phyloP scores from a whole-genome alignment of 2,888 invertebrate genomes.

The Julus scanicus region DNA sequence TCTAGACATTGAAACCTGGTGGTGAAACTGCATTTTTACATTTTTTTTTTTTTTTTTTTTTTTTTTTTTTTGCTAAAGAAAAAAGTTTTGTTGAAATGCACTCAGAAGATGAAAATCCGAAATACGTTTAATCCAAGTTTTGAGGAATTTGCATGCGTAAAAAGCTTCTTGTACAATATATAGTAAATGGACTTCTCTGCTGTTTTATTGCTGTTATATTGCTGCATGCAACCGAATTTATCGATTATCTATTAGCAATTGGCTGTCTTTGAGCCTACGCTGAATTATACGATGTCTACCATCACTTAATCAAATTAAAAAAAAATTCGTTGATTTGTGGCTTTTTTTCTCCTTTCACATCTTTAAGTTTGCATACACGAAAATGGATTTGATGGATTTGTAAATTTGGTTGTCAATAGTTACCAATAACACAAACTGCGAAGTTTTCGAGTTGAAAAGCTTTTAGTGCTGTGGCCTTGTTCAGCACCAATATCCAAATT shows the following conservation, averaged over 20 bases:
- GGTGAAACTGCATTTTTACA: background rate
- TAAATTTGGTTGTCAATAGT: background rate
- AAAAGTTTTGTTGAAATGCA: background rate
- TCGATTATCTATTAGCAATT: conserved; percentile 39
- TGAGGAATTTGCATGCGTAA: background rate
- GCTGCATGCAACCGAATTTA: background rate
- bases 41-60: background rate
- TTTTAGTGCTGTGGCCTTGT: background rate
- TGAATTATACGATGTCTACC: background rate
- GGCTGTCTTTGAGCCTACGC: background rate
- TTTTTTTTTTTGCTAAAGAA: background rate
- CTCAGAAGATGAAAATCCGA: conserved; percentile 12
- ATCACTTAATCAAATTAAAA: conserved; percentile 42
- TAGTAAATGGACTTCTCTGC: background rate
- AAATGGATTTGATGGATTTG: background rate
- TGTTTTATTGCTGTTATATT: conserved; percentile 23
- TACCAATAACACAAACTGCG: background rate
- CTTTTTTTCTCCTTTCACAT: background rate
- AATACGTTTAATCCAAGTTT: conserved; percentile 30
- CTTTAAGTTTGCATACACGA: background rate
- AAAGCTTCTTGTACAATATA: background rate
- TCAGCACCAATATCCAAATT: background rate
- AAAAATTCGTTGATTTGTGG: background rate
- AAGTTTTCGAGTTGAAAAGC: background rate
- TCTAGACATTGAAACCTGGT: background rate